Evolutionary conservation across 2,113 vertebrate species (phyloP).

Genomic region (Tretioscincus oriximinensis): DNA sequence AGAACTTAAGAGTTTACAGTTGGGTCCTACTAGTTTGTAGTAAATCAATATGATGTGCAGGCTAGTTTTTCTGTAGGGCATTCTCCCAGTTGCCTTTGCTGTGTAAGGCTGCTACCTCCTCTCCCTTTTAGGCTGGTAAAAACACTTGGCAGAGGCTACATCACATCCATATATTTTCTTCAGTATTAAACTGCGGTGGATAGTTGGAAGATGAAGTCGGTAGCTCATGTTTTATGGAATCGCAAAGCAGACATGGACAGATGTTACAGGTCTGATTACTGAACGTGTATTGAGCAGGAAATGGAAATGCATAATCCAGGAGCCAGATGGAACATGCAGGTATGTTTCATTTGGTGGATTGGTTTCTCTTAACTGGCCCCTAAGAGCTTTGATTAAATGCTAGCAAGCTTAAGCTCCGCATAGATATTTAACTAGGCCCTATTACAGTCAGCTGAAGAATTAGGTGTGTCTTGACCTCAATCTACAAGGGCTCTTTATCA

Average conservation of each 20-base stretch:
- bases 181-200: neutral
- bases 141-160: neutral
- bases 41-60: constrained; percentile 68
- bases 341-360: no score
- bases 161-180: neutral
- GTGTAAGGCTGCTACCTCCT: constrained; percentile 7
- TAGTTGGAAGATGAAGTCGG: neutral
- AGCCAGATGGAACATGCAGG: no score
- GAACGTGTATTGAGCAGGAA: neutral
- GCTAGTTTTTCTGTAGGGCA: constrained; percentile 37
- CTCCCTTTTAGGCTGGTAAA: neutral
- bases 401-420: no score
- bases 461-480: no score
- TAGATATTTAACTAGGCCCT: no score
- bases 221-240: neutral
- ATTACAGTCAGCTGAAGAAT: no score
- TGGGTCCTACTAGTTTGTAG: constrained; percentile 59
- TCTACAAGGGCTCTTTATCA: no score
- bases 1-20: constrained; percentile 67
- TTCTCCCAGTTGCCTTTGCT: constrained; percentile 31
- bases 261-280: neutral
- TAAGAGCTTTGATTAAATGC: neutral
- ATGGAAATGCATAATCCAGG: no score
- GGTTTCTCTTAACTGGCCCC: no score
- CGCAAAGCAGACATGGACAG: neutral